Evolutionary conservation across 2,113 vertebrate species (phyloP).

Genomic region (Ptychochromis oligacanthus): DNA sequence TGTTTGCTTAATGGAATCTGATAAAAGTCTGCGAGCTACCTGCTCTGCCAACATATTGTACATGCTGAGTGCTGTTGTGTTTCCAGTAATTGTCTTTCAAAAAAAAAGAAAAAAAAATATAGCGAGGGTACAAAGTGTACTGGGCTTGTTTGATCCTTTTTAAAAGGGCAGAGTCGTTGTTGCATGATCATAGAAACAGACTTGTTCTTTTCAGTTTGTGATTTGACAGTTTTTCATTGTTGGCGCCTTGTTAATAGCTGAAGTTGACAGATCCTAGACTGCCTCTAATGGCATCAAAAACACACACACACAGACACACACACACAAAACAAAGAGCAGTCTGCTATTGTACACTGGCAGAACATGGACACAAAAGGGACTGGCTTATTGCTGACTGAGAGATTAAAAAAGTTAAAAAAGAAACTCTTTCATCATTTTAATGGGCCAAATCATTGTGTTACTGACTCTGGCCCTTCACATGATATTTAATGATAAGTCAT

Average conservation of each 20-base stretch:
- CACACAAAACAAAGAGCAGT: not conserved
- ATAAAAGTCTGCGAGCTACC: constrained; percentile 24
- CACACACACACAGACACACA: not conserved
- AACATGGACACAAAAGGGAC: not conserved
- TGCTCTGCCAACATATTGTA: constrained; percentile 11
- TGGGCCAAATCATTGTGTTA: not conserved
- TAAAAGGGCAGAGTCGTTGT: constrained; percentile 11
- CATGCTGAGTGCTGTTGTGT: not conserved
- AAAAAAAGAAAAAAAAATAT: not conserved
- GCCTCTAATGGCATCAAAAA: constrained; percentile 11
- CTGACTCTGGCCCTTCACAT: not conserved
- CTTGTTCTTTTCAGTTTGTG: constrained; percentile 13
- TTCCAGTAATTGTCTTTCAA: not conserved
- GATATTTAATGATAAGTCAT: not conserved
- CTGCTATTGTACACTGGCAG: not conserved
- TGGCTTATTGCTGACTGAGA: constrained; percentile 1
- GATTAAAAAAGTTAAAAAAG: constrained; percentile 2
- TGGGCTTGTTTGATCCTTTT: constrained; percentile 9
- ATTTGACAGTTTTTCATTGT: constrained; percentile 32
- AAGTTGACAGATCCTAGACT: constrained; percentile 25
- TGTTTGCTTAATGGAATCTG: constrained; percentile 23
- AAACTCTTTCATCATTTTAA: not conserved
- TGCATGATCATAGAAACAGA: constrained; percentile 20
- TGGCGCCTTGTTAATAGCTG: constrained; percentile 19
- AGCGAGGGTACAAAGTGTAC: not conserved